phyloP scores from a whole-genome alignment of 2,797 vertebrate species.

The Poecilia velifera region DNA sequence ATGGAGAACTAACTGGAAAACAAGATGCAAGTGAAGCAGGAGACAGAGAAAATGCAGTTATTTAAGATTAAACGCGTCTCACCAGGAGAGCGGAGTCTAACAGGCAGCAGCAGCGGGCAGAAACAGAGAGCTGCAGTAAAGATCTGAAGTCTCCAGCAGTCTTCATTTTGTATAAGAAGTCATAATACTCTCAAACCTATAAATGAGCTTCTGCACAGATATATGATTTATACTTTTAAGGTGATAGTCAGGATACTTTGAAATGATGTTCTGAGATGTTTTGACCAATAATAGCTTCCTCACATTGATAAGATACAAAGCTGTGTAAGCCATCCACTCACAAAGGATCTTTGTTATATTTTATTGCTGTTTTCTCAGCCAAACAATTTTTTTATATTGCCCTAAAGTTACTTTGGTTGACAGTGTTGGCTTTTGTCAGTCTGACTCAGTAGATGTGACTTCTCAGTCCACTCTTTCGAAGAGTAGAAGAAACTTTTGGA shows the following conservation, averaged over 20 bases:
- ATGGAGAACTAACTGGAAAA: slow-evolving; percentile 1
- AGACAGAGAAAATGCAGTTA: neutral
- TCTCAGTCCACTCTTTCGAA: neutral
- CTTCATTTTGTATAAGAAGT: neutral
- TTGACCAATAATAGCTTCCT: neutral
- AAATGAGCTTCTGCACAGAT: neutral
- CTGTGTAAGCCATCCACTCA: neutral
- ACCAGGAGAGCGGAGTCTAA: neutral
- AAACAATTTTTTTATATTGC: too few relatives aligned
- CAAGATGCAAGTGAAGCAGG: slow-evolving; percentile 1
- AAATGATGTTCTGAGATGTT: neutral
- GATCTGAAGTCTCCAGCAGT: neutral
- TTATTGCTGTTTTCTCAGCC: neutral
- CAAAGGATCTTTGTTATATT: neutral
- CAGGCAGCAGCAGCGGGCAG: neutral
- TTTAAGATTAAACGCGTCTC: neutral
- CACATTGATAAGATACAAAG: neutral
- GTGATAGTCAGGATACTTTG: neutral
- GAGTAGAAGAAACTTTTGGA: neutral
- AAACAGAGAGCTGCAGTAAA: neutral
- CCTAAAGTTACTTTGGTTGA: neutral
- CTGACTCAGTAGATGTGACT: neutral
- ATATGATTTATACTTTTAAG: neutral
- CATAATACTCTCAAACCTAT: neutral
- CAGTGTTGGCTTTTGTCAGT: neutral